Evolutionary conservation across 1,140 invertebrate species (phyloP), one percentile per base, ranked within the genome.

Genomic region (Heliconius melpomene): DNA sequence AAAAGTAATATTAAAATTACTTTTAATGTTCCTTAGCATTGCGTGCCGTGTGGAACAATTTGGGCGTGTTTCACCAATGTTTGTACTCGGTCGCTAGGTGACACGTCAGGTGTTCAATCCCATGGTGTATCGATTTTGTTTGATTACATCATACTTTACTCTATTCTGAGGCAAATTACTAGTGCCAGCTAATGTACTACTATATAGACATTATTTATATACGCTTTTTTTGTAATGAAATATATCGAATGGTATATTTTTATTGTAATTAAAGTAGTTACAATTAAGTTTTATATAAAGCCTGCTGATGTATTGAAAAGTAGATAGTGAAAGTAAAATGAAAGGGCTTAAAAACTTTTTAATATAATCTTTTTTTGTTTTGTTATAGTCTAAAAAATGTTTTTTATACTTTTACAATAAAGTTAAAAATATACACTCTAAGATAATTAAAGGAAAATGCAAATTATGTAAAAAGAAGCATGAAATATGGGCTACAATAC

Each of bases 41-140:
- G 76, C 46, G 74, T 76, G 74, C 71, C 66, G 74, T 72, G 50
- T 75, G 72, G 71, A 83, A 78, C 80, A 88, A 86, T 89, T 88
- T 85, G 83, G 84, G 83, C 82, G 83, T 82, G 54, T 84, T 74
- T 73, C 71, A 66, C 50, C 77, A 60, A 54, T 92, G 91, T 93
- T 93, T 91, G 89, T 75, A 54, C 60, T 52, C 79, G 79, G 91
- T 93, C 83, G 89, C 91, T 90, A 91, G 87, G 91, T 82, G 84
- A 91, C 88, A 83, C 79, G 84, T 80, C 89, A 90, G 88, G 87
- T 91, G 89, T 80, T 78, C 36, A 72, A 82, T 91, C 87, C 84
- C 89, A 85, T 87, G 80, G 54, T 78, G 71, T 90, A 93, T 93
- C 85, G 90, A 91, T 91, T 90, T 89, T 86, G 54, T 85, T 83